Evolutionary conservation across 2,113 vertebrate genomes (phyloP).

Genomic region (Oreochromis aureus): DNA sequence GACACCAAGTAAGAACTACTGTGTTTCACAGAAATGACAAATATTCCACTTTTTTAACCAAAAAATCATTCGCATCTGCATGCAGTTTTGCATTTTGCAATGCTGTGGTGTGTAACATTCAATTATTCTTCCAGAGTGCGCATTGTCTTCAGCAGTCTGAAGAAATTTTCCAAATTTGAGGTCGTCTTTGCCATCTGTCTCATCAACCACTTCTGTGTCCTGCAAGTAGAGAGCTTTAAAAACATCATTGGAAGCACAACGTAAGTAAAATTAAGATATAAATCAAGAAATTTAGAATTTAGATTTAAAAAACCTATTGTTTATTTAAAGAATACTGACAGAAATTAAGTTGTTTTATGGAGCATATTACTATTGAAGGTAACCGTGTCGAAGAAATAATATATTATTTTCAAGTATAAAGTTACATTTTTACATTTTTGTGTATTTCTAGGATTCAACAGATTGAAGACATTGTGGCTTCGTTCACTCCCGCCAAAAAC

Average conservation of each 20-base stretch:
- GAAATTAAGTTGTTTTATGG: neutral
- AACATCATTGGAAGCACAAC: conserved; percentile 53
- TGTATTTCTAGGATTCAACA: conserved; percentile 50
- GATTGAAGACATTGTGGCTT: conserved; percentile 54
- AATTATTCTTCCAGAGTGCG: conserved; percentile 37
- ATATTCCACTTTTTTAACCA: neutral
- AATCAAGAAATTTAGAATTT: neutral
- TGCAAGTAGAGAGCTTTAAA: conserved; percentile 57
- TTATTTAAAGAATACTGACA: neutral
- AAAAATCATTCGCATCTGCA: neutral
- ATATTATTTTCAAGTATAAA: neutral
- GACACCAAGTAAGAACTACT: conserved; percentile 51
- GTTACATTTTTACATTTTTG: neutral
- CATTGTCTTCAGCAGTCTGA: conserved; percentile 66
- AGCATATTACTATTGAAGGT: neutral
- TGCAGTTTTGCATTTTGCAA: neutral
- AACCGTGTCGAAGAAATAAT: neutral
- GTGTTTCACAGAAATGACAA: neutral
- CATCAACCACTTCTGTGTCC: conserved; percentile 10
- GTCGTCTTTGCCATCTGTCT: conserved; percentile 47
- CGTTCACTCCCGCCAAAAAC: conserved; percentile 47
- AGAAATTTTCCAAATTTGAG: conserved; percentile 63
- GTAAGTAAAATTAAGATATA: conserved; percentile 43
- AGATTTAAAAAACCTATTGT: neutral
- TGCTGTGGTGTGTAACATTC: neutral